phyloP scores from a whole-genome alignment of 1,140 invertebrate genomes.

The Drosophila chauvacae region DNA sequence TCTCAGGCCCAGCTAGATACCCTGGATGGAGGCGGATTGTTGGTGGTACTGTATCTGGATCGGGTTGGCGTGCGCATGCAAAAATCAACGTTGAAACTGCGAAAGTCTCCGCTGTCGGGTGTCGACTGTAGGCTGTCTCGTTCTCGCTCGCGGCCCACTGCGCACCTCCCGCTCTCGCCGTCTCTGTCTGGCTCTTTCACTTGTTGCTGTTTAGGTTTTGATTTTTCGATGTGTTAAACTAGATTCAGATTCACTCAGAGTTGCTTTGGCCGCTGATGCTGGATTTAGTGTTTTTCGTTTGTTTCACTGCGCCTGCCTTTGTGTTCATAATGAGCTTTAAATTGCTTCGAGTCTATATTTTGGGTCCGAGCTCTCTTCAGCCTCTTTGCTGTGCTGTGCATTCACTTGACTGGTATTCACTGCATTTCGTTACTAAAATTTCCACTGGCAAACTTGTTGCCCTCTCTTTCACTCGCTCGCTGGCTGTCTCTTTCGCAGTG shows the following conservation, averaged over 20 bases:
- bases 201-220: slow-evolving; percentile 57
- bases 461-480: slow-evolving; percentile 48
- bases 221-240: slow-evolving; percentile 58
- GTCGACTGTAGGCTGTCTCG: slow-evolving; percentile 46
- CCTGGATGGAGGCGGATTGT: slow-evolving; percentile 14
- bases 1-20: slow-evolving; percentile 33
- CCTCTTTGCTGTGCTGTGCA: slow-evolving; percentile 45
- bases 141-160: slow-evolving; percentile 30
- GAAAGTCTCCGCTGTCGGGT: slow-evolving; percentile 60
- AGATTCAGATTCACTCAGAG: slow-evolving; percentile 51
- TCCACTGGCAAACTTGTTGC: slow-evolving; percentile 80
- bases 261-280: slow-evolving; percentile 10
- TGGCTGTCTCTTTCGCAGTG: slow-evolving; percentile 37
- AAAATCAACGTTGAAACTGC: slow-evolving; percentile 60
- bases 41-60: slow-evolving; percentile 26
- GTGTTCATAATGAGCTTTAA: slow-evolving; percentile 55
- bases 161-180: slow-evolving; percentile 32
- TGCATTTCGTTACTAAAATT: slow-evolving; percentile 81
- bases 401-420: slow-evolving; percentile 53
- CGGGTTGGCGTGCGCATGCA: slow-evolving; percentile 56
- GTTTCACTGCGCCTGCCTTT: slow-evolving; percentile 50
- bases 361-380: slow-evolving; percentile 16
- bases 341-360: slow-evolving; percentile 37
- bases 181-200: slow-evolving; percentile 58
- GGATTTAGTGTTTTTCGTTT: slow-evolving; percentile 28